Evolutionary conservation across 2,797 vertebrate genomes (phyloP).

Genomic region (Antennarius maculatus): DNA sequence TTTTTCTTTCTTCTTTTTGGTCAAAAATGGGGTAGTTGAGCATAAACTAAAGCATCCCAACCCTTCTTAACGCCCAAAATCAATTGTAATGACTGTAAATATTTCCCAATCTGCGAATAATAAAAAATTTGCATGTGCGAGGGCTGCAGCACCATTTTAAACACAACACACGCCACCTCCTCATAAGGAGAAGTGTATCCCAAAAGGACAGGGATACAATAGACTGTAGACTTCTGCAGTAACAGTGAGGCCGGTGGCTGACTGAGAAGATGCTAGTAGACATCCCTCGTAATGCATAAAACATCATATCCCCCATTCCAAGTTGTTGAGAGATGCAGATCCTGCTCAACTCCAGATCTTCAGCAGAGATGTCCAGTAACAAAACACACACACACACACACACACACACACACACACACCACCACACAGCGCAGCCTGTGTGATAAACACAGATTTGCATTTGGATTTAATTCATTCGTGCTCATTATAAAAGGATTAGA

Average conservation of each 20-base stretch:
- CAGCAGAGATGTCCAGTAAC: constrained; percentile 47
- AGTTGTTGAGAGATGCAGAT: constrained; percentile 67
- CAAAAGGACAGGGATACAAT: constrained; percentile 62
- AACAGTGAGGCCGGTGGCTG: constrained; percentile 66
- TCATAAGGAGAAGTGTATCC: constrained; percentile 52
- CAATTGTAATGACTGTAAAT: constrained; percentile 70
- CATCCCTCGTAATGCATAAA: constrained; percentile 64
- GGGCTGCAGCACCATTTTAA: constrained; percentile 61
- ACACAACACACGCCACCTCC: constrained; percentile 61
- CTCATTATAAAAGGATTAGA: constrained; percentile 34
- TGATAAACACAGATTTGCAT: constrained; percentile 28
- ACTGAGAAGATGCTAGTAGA: constrained; percentile 45
- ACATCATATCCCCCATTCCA: constrained; percentile 62
- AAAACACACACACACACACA: background rate
- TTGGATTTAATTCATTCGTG: background rate
- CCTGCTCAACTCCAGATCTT: constrained; percentile 53
- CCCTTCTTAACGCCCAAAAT: constrained; percentile 80
- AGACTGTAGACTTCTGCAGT: constrained; percentile 63
- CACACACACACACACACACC: constrained; percentile 4
- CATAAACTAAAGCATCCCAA: constrained; percentile 66
- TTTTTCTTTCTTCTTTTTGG: background rate
- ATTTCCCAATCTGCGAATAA: constrained; percentile 63
- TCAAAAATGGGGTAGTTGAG: too few relatives aligned
- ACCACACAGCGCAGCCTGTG: constrained; percentile 6
- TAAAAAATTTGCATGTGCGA: constrained; percentile 61